Evolutionary conservation across 2,797 vertebrate genomes (phyloP).

Genomic region (Hippopotamyrus pictus): DNA sequence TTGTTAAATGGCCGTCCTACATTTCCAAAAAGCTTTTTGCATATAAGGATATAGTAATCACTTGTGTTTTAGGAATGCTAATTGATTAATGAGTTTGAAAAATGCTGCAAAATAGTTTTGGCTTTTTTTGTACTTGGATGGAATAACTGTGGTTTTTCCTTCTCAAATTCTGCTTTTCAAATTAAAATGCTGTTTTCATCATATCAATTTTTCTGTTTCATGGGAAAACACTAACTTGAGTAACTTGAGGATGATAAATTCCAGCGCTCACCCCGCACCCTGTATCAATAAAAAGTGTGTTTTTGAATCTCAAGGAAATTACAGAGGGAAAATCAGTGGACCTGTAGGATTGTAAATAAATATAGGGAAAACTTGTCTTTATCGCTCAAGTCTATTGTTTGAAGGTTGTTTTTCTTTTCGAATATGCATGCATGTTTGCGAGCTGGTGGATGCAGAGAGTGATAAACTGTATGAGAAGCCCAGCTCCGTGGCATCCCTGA

Average conservation of each 20-base stretch:
- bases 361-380: not conserved
- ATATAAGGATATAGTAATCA: not conserved
- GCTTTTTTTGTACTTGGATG: not conserved
- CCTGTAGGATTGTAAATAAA: not conserved
- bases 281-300: not conserved
- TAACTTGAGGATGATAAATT: not conserved
- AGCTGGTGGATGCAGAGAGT: not conserved
- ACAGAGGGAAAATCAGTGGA: not conserved
- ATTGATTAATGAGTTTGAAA: not conserved
- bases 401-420: not conserved
- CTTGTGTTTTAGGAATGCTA: not conserved
- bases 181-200: not conserved
- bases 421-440: not conserved
- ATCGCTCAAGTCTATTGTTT: not conserved
- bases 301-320: not conserved
- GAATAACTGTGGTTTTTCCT: not conserved
- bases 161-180: not conserved
- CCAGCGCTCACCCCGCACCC: not conserved
- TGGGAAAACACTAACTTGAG: not conserved
- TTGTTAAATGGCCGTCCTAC: not conserved
- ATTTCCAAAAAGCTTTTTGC: not conserved
- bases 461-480: not conserved
- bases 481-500: not conserved
- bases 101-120: not conserved
- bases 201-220: not conserved